These are phyloP conservation scores for Linepithema humile DNA, from an alignment of 1,140 invertebrate genomes.

Conservation along the genomic window DNA sequence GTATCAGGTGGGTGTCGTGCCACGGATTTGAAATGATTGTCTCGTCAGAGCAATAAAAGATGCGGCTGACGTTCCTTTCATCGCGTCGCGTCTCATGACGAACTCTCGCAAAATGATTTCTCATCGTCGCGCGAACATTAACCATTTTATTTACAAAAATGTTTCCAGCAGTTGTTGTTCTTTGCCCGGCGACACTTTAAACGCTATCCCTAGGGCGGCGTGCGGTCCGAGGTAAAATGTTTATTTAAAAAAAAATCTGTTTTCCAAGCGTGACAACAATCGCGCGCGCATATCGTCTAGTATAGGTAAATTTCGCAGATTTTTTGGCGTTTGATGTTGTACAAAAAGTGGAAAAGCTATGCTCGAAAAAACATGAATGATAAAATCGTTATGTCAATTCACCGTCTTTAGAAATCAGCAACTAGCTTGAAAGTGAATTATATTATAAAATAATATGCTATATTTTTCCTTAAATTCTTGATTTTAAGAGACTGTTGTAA, in stretches of 20 bases:
- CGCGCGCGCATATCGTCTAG: constrained; percentile 2
- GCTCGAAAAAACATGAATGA: constrained; percentile 9
- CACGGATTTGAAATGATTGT: constrained; percentile 54
- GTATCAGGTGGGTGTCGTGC: constrained; percentile 51
- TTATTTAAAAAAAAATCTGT: constrained; percentile 8
- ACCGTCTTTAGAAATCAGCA: not conserved
- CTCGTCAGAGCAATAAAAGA: constrained; percentile 36
- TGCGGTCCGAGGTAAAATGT: not conserved
- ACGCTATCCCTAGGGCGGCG: not conserved
- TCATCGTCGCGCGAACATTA: not conserved
- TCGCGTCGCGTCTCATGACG: constrained; percentile 2
- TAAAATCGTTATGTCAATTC: not conserved
- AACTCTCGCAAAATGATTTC: constrained; percentile 19
- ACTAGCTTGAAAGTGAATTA: constrained; percentile 5
- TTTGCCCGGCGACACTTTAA: not conserved
- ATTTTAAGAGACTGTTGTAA: not conserved
- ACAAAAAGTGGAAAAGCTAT: not conserved
- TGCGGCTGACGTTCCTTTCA: constrained; percentile 45
- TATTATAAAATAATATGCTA: no score
- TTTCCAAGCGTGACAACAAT: constrained; percentile 13
- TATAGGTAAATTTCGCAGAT: constrained; percentile 24
- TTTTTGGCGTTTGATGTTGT: constrained; percentile 9
- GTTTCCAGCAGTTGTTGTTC: not conserved
- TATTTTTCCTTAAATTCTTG: not conserved
- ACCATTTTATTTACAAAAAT: not conserved